Conservation (phyloP, 2,888 invertebrate species). For the Sinhomidia bicolor region DNA sequence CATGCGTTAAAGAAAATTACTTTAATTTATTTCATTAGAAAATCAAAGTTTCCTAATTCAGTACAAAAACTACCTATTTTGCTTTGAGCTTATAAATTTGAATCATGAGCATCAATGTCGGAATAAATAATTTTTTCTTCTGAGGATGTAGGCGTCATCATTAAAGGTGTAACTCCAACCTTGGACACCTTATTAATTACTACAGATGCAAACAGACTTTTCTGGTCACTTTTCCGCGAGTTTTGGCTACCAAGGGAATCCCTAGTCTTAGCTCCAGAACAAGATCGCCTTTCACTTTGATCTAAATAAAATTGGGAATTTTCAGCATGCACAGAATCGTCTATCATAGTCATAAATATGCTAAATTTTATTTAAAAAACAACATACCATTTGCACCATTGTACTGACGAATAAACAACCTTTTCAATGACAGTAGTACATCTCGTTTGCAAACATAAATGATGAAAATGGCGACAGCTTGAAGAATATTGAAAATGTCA, state of each 20-base stretch:
- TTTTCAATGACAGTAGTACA: slow-evolving; percentile 69
- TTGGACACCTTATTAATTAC: background rate
- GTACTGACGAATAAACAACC: slow-evolving; percentile 6
- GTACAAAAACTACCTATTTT: no score
- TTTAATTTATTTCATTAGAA: no score
- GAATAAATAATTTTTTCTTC: background rate
- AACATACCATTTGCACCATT: background rate
- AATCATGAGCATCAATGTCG: no score
- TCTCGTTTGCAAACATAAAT: slow-evolving; percentile 79
- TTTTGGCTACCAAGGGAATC: background rate
- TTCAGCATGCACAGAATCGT: no score
- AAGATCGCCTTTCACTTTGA: background rate
- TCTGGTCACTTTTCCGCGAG: background rate
- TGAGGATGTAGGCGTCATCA: background rate
- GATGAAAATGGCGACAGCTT: slow-evolving; percentile 78
- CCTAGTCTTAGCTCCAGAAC: background rate
- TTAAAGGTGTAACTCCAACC: background rate
- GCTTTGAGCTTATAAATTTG: no score
- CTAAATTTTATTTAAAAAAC: background rate
- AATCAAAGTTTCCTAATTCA: no score
- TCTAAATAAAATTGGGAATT: background rate
- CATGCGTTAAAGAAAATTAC: no score
- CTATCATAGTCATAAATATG: no score
- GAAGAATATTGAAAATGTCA: slow-evolving; percentile 78
- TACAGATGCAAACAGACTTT: background rate